These are phyloP conservation scores for Lithobius niger DNA, from an alignment of 1,140 invertebrate species.

Conservation along the genomic window DNA sequence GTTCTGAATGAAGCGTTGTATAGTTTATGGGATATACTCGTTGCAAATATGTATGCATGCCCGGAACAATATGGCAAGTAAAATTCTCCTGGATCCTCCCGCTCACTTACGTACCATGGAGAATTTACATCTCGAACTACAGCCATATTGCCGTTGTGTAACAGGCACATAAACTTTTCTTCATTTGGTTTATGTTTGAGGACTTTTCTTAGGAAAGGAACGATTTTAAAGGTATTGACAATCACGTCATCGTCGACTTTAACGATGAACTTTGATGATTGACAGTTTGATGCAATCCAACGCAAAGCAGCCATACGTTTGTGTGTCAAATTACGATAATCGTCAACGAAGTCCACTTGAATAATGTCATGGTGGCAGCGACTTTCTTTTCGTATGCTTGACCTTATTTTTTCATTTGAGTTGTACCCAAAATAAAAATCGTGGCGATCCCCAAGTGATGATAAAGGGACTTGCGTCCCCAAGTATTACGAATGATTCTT, in stretches of 20 bases:
- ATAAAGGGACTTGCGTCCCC: constrained; percentile 7
- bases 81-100: constrained; percentile 24
- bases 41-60: constrained; percentile 27
- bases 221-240: constrained; percentile 12
- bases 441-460: constrained; percentile 2
- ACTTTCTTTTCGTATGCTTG: constrained; percentile 23
- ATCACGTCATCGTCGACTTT: constrained; percentile 28
- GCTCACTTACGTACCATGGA: constrained; percentile 30
- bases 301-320: constrained; percentile 28
- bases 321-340: constrained; percentile 32
- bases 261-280: constrained; percentile 23
- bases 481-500: constrained; percentile 12
- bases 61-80: constrained; percentile 32
- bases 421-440: neutral
- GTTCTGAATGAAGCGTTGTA: constrained; percentile 23
- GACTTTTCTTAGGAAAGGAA: constrained; percentile 30
- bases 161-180: constrained; percentile 28
- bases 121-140: constrained; percentile 26
- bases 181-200: constrained; percentile 27
- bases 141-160: constrained; percentile 24
- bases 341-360: constrained; percentile 29
- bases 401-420: neutral
- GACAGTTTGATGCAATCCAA: constrained; percentile 28
- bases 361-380: constrained; percentile 29
- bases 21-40: constrained; percentile 22